phyloP scores from a whole-genome alignment of 1,140 invertebrate genomes.

The Ditylenchus dipsaci region DNA sequence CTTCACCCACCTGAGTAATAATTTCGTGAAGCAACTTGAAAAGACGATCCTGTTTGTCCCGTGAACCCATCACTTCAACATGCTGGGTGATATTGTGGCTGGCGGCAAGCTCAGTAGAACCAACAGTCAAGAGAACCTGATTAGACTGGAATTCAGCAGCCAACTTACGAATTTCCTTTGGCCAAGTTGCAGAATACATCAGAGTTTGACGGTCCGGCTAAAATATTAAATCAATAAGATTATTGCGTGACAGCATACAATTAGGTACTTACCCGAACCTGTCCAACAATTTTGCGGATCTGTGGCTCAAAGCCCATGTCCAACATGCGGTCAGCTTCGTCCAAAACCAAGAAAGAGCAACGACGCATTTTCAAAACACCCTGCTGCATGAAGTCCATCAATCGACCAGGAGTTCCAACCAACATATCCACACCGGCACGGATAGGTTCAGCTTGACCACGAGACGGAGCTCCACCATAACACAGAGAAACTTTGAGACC shows the following conservation, averaged over 20 bases:
- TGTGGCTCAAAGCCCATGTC: slow-evolving; percentile 99
- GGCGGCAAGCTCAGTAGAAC: slow-evolving; percentile 80
- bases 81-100: slow-evolving; percentile 86
- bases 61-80: slow-evolving; percentile 1
- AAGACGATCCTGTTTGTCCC: slow-evolving; percentile 20
- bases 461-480: slow-evolving; percentile 74
- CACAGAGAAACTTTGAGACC: slow-evolving; percentile 81
- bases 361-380: slow-evolving; percentile 79
- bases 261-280: slow-evolving; percentile 69
- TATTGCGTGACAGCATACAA: slow-evolving; percentile 68
- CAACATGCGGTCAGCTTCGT: slow-evolving; percentile 97
- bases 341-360: slow-evolving; percentile 88
- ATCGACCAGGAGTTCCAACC: slow-evolving; percentile 77
- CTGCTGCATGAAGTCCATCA: slow-evolving; percentile 88
- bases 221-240: slow-evolving; percentile 13
- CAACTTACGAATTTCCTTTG: slow-evolving; percentile 84
- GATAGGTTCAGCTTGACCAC: slow-evolving; percentile 71
- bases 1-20: slow-evolving; percentile 20
- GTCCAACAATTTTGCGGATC: slow-evolving; percentile 90
- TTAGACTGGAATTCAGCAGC: slow-evolving; percentile 87
- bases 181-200: slow-evolving; percentile 98
- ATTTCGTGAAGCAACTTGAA: slow-evolving; percentile 40
- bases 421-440: slow-evolving; percentile 63
- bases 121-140: slow-evolving; percentile 88
- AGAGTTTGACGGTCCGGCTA: slow-evolving; percentile 81